These are phyloP conservation scores for Loripinus fragilis DNA, from an alignment of 2,888 invertebrate species.

Conservation along the genomic window DNA sequence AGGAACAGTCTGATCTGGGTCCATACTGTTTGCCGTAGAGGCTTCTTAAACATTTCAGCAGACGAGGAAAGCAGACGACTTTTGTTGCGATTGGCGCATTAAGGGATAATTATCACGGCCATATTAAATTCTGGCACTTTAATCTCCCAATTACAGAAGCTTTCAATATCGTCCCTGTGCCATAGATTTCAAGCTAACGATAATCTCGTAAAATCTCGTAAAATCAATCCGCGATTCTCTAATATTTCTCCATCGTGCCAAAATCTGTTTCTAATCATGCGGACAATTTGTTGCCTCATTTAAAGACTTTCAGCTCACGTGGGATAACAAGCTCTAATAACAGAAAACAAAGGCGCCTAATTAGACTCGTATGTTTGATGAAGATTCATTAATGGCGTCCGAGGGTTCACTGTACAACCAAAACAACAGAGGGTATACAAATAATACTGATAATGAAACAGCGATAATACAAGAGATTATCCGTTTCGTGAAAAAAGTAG, in stretches of 20 bases:
- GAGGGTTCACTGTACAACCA: conserved; percentile 4
- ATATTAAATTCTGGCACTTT: too few species aligned
- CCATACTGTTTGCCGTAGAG: too few species aligned
- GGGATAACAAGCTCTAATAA: conserved; percentile 1
- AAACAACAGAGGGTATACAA: conserved; percentile 4
- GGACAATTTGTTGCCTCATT: conserved; percentile 21
- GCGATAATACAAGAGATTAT: background rate
- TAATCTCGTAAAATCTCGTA: too few species aligned
- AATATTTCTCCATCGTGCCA: background rate
- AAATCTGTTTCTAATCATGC: conserved; percentile 1
- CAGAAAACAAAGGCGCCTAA: conserved; percentile 17
- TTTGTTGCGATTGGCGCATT: too few species aligned
- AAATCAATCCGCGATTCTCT: background rate
- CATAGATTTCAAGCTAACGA: too few species aligned
- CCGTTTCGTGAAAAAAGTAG: too few species aligned
- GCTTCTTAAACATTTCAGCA: too few species aligned
- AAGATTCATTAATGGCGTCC: conserved; percentile 1
- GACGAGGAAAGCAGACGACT: too few species aligned
- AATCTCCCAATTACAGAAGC: too few species aligned
- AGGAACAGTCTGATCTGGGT: too few species aligned
- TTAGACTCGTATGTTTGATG: background rate
- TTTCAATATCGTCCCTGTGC: too few species aligned
- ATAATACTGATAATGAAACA: background rate
- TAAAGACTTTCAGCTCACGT: conserved; percentile 10
- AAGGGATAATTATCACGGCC: too few species aligned